phyloP scores from a whole-genome alignment of 64 coral and sea anemone species.

The Pachyseris speciosa region DNA sequence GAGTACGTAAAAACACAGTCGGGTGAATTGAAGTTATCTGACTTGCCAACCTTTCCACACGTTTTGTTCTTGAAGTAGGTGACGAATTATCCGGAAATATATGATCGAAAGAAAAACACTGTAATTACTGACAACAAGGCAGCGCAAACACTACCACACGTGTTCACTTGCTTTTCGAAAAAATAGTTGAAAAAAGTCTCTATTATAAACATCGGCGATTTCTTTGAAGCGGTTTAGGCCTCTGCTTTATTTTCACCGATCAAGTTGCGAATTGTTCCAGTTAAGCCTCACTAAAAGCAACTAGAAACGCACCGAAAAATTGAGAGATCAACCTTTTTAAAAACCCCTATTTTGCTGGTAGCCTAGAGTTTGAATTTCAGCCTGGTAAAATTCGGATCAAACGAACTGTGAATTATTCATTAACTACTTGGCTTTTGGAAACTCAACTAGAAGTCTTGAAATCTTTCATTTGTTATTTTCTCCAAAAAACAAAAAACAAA shows the following conservation, averaged over 20 bases:
- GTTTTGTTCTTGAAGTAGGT: constrained; percentile 74
- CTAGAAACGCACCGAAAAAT: neutral
- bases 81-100: constrained; percentile 88
- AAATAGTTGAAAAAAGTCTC: neutral
- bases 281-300: neutral
- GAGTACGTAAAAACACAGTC: constrained; percentile 51
- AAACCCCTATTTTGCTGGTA: neutral
- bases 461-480: constrained; percentile 16
- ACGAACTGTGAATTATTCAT: constrained; percentile 30
- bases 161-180: constrained; percentile 36
- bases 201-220: constrained; percentile 2
- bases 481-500: no score
- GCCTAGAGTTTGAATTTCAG: constrained; percentile 12
- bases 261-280: neutral
- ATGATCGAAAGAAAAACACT: constrained; percentile 63
- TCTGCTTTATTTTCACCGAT: neutral
- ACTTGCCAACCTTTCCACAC: constrained; percentile 76
- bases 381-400: constrained; percentile 8
- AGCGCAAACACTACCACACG: constrained; percentile 17
- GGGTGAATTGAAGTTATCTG: constrained; percentile 66
- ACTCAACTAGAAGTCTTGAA: neutral
- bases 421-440: constrained; percentile 9
- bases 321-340: neutral
- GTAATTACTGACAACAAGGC: constrained; percentile 44
- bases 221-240: constrained; percentile 7